Evolutionary conservation across 2,888 invertebrate genomes (phyloP).

Genomic region (Malachius bipustulatus): DNA sequence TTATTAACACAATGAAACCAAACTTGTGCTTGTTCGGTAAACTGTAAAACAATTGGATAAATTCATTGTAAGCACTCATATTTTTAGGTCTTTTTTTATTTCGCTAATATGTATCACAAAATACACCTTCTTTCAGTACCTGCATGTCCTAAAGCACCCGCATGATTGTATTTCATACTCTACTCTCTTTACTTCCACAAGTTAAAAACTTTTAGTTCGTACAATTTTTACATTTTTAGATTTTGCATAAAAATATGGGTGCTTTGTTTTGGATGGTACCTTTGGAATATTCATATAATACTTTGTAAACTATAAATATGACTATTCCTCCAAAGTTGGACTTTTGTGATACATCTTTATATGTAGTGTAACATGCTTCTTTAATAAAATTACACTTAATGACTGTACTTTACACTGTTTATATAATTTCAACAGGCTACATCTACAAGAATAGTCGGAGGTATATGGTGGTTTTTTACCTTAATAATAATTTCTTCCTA

Average conservation of each 20-base stretch:
- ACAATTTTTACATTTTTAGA: too few relatives aligned
- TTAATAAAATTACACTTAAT: neutral
- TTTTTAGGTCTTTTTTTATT: slow-evolving; percentile 16
- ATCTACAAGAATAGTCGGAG: slow-evolving; percentile 71
- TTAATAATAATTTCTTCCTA: slow-evolving; percentile 84
- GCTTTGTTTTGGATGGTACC: slow-evolving; percentile 18
- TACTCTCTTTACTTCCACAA: neutral
- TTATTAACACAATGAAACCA: too few relatives aligned
- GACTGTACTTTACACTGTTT: slow-evolving; percentile 6
- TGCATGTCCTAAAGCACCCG: slow-evolving; percentile 29
- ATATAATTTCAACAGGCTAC: slow-evolving; percentile 39
- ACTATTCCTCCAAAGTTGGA: too few relatives aligned
- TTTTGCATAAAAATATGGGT: slow-evolving; percentile 20
- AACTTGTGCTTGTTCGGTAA: too few relatives aligned
- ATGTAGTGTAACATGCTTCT: slow-evolving; percentile 2
- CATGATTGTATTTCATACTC: slow-evolving; percentile 9
- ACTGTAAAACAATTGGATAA: too few relatives aligned
- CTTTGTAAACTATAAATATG: too few relatives aligned
- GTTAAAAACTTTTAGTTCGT: too few relatives aligned
- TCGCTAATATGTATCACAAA: slow-evolving; percentile 17
- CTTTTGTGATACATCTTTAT: slow-evolving; percentile 14
- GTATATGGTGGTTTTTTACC: slow-evolving; percentile 88
- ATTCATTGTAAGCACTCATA: slow-evolving; percentile 30
- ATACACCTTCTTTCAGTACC: slow-evolving; percentile 20
- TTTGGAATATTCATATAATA: slow-evolving; percentile 7